Base-by-base conservation (phyloP, 2,888 invertebrate species). In the Acleris emargana region DNA sequence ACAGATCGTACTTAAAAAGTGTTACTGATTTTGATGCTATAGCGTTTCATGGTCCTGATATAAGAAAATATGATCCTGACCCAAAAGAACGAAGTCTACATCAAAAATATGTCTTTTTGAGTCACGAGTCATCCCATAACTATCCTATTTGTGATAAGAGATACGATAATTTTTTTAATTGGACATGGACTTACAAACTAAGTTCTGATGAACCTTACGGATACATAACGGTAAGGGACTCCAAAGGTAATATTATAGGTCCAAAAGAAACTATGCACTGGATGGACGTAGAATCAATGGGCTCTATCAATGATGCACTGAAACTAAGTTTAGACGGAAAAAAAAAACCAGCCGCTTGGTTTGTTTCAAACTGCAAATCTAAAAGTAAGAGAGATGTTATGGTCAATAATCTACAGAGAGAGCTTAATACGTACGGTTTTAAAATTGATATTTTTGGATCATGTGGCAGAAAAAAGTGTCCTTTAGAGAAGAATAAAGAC, bases 111-210 rank as follows among this genome's bases (percentile, higher is more conserved):
- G 76, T 80, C 2, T 81, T 77, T 57, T 75, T 76, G 3, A 79
- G 74, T 42, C 73, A 76, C 25, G 86, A 86, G 68, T 77, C 86
- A 4, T 70, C 83, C 0, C 70, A 72, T 5, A 72, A 82, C 63
- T 84, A 84, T 60, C 81, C 82, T 0, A 58, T 80, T 1, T 78
- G 78, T 54, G 64, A 78, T 17, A 50, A 71, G 25, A 72, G 55
- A 57, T 81, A 74, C 16, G 72, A 86, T 43, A 68, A 71, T 11
- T 83, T 72, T 42, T 86, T 87, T 51, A 86, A 86, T 68, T 81
- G 81, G 78, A 85, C 85, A 1, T 84, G 83, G 84, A 84, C 84
- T 0, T 86, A 79, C 54, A 82, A 77, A 69, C 68, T 83, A 1
- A 72, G 81, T 69, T 83, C 84, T 0, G 86, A 86, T 47, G 73